Base-by-base conservation (phyloP, 2,888 invertebrate genomes). In the Augochlorella aurata region DNA sequence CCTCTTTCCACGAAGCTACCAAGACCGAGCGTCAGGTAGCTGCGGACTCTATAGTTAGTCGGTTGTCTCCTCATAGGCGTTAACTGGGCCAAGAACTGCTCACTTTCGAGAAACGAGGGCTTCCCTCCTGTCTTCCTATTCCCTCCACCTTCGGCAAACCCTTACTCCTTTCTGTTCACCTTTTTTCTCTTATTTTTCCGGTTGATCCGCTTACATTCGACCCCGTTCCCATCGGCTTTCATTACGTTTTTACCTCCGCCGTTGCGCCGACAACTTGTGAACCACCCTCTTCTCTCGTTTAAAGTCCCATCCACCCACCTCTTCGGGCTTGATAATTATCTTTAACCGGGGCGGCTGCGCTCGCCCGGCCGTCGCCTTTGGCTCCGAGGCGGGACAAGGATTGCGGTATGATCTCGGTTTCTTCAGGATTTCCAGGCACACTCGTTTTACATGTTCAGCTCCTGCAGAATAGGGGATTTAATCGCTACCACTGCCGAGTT, bases 1-100 rank as follows among this genome's bases (percentile, higher is more conserved):
- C 92, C 90, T 38, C n/a, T 38, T 65, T 87, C 82, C 84, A 38
- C 89, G 82, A 87, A 87, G 84, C 81, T 81, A 80, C 79, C 82
- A 81, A 76, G 73, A 83, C 75, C 81, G 77, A 78, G 58, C 77
- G 38, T 4, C 38, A 38, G 38, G 38, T 38, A 68, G 63, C 72
- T 45, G 65, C 66, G 49, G 74, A 70, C 70, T 81, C 80, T 63
- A 73, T 76, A 74, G 61, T 50, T 73, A 74, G 79, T 74, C 82
- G 82, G 85, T 86, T 87, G 88, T 90, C 90, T 89, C 83, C 78
- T 86, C 85, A 84, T 87, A 89, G 88, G 87, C 88, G 89, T 88
- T 90, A 90, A 92, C 91, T 89, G 84, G 89, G 90, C 90, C 89
- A 90, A 88, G 89, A 90, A 89, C 87, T 89, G 85, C 89, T 90